These are phyloP conservation scores for Neodontobutis hainanensis DNA, from an alignment of 2,113 vertebrate species.

Conservation along the genomic window DNA sequence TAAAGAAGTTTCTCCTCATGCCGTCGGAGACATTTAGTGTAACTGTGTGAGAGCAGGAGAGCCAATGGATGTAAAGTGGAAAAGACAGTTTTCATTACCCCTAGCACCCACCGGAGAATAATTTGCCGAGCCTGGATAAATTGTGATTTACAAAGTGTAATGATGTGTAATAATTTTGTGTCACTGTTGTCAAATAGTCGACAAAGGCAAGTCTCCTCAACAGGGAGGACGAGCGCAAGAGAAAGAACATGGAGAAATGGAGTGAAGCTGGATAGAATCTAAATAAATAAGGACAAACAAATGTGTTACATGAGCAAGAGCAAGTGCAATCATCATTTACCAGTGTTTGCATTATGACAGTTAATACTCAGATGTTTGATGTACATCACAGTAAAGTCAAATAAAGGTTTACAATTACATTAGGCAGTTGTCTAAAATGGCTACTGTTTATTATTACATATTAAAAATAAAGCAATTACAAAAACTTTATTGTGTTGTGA, in stretches of 20 bases:
- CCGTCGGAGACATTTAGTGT: slow-evolving; percentile 55
- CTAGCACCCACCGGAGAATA: slow-evolving; percentile 77
- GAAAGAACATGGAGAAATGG: slow-evolving; percentile 27
- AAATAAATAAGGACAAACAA: slow-evolving; percentile 58
- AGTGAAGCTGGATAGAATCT: slow-evolving; percentile 40
- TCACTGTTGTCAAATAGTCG: slow-evolving; percentile 80
- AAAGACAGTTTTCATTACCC: slow-evolving; percentile 87
- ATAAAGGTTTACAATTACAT: too few species aligned
- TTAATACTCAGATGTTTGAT: slow-evolving; percentile 56
- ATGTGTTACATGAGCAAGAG: slow-evolving; percentile 37
- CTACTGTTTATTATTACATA: slow-evolving; percentile 17
- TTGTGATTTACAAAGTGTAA: slow-evolving; percentile 87
- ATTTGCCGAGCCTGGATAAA: slow-evolving; percentile 85
- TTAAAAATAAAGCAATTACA: slow-evolving; percentile 73
- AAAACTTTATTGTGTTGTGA: slow-evolving; percentile 29
- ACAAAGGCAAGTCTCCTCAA: slow-evolving; percentile 50
- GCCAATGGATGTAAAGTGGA: slow-evolving; percentile 77
- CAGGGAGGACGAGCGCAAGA: slow-evolving; percentile 34
- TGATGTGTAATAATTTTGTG: slow-evolving; percentile 88
- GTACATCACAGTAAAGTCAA: slow-evolving; percentile 59
- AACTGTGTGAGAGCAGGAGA: slow-evolving; percentile 69
- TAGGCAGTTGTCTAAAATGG: too few species aligned
- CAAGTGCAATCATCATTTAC: slow-evolving; percentile 48
- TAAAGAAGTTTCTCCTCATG: slow-evolving; percentile 5
- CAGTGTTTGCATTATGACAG: slow-evolving; percentile 5